Conservation (phyloP, 2,113 vertebrate species). For the Brachirus orientalis region DNA sequence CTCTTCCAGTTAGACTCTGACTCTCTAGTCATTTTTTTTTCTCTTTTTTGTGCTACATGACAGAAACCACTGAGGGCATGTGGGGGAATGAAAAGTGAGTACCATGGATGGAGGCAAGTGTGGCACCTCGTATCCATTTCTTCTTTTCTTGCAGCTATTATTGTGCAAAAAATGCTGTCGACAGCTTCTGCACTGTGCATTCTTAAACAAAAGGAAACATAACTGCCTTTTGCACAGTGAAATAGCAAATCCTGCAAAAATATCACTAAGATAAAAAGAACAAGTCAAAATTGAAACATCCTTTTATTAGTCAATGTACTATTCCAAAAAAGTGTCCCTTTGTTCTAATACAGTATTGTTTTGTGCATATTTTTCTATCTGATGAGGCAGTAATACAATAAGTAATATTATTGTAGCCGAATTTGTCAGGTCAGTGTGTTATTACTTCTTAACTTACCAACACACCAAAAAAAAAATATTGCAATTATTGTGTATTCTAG, state of each 20-base stretch:
- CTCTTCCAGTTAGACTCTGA: slow-evolving; percentile 37
- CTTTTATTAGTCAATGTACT: too few species aligned
- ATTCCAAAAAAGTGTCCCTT: too few species aligned
- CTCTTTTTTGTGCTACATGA: slow-evolving; percentile 61
- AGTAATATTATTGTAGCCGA: too few species aligned
- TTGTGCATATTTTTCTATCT: too few species aligned
- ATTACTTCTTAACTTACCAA: too few species aligned
- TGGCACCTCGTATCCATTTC: slow-evolving; percentile 72
- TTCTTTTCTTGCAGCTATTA: slow-evolving; percentile 76
- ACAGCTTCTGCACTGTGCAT: slow-evolving; percentile 73
- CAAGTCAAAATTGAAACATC: neutral
- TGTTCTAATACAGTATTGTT: too few species aligned
- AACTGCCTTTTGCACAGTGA: slow-evolving; percentile 54
- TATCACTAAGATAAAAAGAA: slow-evolving; percentile 18
- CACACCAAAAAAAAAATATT: too few species aligned
- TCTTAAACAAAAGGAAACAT: slow-evolving; percentile 66
- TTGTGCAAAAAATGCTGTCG: slow-evolving; percentile 80
- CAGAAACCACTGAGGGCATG: slow-evolving; percentile 47
- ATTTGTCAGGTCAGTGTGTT: too few species aligned
- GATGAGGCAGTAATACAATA: too few species aligned
- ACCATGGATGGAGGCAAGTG: slow-evolving; percentile 77
- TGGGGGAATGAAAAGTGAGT: slow-evolving; percentile 67
- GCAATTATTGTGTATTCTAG: too few species aligned
- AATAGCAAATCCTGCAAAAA: slow-evolving; percentile 41
- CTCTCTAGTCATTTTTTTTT: slow-evolving; percentile 49